Percentiles rank a stretch among this genome's conserved stretches.
These are phyloP conservation scores for Heteractis magnifica DNA, from an alignment of 92 coral and sea anemone species.

Conservation along the genomic window DNA sequence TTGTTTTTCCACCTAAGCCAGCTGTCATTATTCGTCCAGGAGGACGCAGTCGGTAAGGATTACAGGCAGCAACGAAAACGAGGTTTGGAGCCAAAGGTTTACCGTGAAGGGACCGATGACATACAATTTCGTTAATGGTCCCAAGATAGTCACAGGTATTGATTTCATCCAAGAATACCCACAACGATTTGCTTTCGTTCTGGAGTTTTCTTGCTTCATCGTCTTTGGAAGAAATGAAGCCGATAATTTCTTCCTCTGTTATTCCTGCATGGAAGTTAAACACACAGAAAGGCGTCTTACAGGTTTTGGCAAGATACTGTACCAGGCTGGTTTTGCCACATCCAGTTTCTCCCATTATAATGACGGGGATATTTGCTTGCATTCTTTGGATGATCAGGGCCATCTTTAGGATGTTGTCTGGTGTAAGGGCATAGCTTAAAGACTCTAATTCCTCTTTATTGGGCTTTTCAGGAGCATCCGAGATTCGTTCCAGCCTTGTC, in stretches of 20 bases:
- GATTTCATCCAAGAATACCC: conserved; percentile 95
- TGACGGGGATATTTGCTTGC: conserved; percentile 82
- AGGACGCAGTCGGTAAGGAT: conserved; percentile 92
- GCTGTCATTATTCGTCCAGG: conserved; percentile 82
- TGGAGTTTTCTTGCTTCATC: conserved; percentile 42
- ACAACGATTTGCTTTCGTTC: conserved; percentile 41
- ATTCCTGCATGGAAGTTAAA: conserved; percentile 95
- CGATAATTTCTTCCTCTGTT: conserved; percentile 54
- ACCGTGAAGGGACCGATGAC: conserved; percentile 81
- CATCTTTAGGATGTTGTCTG: conserved; percentile 94
- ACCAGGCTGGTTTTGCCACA: conserved; percentile 97
- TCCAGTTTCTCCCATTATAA: conserved; percentile 98
- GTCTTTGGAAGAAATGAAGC: conserved; percentile 52
- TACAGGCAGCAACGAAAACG: conserved; percentile 91
- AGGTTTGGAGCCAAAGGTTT: conserved; percentile 69
- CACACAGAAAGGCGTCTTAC: conserved; percentile 64
- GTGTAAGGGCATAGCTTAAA: conserved; percentile 82
- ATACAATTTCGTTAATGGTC: conserved; percentile 76
- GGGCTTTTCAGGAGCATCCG: conserved; percentile 47
- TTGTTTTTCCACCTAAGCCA: conserved; percentile 83
- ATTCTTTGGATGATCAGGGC: conserved; percentile 86
- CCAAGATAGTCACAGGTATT: conserved; percentile 97
- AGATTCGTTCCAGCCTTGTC: conserved; percentile 72
- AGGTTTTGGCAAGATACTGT: conserved; percentile 81
- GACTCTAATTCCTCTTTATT: conserved; percentile 19